Evolutionary conservation across 2,888 invertebrate species (phyloP).

Genomic region (Andrena haemorrhoa): DNA sequence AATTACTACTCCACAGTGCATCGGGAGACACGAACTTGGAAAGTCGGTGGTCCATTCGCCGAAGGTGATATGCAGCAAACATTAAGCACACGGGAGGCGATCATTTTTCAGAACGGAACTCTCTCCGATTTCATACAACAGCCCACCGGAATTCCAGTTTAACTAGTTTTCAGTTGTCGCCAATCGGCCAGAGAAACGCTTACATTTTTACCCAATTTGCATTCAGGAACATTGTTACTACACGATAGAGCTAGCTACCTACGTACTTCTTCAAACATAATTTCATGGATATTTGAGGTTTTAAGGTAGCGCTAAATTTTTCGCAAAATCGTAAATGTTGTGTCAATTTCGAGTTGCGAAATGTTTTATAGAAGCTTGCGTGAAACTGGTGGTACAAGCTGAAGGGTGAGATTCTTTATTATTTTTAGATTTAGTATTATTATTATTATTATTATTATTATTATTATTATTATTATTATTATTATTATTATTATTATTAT

Average conservation of each 20-base stretch:
- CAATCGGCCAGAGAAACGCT: conserved; percentile 6
- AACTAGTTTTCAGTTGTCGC: conserved; percentile 29
- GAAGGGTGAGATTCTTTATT: too few species aligned
- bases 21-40: conserved; percentile 55
- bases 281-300: too few species aligned
- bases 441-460: too few species aligned
- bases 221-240: not conserved
- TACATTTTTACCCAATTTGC: not conserved
- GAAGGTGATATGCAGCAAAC: conserved; percentile 44
- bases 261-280: too few species aligned
- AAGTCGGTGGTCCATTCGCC: conserved; percentile 53
- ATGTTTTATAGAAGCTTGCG: too few species aligned
- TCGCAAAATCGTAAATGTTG: too few species aligned
- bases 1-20: conserved; percentile 39
- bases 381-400: too few species aligned
- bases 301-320: too few species aligned
- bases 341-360: too few species aligned
- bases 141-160: conserved; percentile 50
- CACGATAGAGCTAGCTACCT: not conserved
- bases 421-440: too few species aligned
- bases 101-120: conserved; percentile 40
- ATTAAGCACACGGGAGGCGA: conserved; percentile 17
- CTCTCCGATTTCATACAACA: conserved; percentile 50
- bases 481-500: too few species aligned
- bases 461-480: too few species aligned